Conservation (phyloP, 1,140 invertebrate genomes). For the Zaprionus capensis region DNA sequence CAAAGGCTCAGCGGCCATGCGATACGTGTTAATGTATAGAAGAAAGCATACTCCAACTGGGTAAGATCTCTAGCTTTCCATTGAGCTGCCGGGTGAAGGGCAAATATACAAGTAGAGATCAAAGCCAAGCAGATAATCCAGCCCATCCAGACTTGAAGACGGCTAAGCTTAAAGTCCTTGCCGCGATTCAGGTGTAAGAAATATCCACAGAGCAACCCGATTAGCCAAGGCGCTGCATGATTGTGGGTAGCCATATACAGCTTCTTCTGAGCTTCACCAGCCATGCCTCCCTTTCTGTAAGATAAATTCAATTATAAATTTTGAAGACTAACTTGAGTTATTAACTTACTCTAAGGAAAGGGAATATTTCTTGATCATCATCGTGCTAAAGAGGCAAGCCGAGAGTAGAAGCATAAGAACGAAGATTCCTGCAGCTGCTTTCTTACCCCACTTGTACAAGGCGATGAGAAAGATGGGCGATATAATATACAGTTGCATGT, state of each 20-base stretch:
- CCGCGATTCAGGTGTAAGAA: conserved; percentile 54
- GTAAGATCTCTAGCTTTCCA: conserved; percentile 47
- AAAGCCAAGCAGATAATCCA: conserved; percentile 64
- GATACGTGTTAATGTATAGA: conserved; percentile 86
- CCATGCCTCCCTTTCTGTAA: conserved; percentile 28
- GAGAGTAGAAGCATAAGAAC: conserved; percentile 48
- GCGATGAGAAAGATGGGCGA: conserved; percentile 89
- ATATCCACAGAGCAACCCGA: conserved; percentile 67
- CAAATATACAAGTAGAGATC: conserved; percentile 69
- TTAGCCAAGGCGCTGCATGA: conserved; percentile 66
- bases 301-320: conserved; percentile 54
- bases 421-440: conserved; percentile 46
- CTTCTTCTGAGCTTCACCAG: conserved; percentile 14
- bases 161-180: conserved; percentile 30
- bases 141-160: conserved; percentile 23
- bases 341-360: conserved; percentile 33
- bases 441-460: conserved; percentile 86
- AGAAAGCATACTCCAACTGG: conserved; percentile 4
- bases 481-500: conserved; percentile 92
- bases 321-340: background rate
- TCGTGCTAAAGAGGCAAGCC: conserved; percentile 52
- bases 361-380: conserved; percentile 47
- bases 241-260: conserved; percentile 60
- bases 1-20: conserved; percentile 87
- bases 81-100: conserved; percentile 63